Conservation (phyloP, 2,888 invertebrate species). For the Sminthurides aquaticus region DNA sequence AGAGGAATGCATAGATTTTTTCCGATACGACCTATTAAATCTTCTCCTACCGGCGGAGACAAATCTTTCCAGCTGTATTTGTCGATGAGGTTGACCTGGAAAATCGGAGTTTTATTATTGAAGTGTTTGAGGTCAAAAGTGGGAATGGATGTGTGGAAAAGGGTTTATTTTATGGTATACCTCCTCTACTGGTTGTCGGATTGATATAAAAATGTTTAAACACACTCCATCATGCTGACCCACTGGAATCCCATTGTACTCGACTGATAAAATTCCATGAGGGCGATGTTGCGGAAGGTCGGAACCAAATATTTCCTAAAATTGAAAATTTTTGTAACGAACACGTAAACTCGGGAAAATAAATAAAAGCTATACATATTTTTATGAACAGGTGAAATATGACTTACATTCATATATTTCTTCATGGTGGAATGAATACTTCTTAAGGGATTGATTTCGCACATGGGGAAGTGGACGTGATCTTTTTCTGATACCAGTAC, state of each 20-base stretch:
- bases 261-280: constrained; percentile 62
- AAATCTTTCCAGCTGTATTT: constrained; percentile 86
- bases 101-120: not conserved
- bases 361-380: no score
- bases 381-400: no score
- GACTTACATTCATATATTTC: constrained; percentile 72
- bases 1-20: constrained; percentile 72
- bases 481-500: constrained; percentile 79
- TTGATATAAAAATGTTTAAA: constrained; percentile 71
- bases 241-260: constrained; percentile 44
- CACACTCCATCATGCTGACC: constrained; percentile 65
- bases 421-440: constrained; percentile 78
- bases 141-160: no score
- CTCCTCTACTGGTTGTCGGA: constrained; percentile 75
- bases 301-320: constrained; percentile 75
- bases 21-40: constrained; percentile 60
- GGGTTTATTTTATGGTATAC: constrained; percentile 16
- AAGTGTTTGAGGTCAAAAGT: not conserved
- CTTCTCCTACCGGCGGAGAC: constrained; percentile 60
- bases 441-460: constrained; percentile 77
- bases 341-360: constrained; percentile 6
- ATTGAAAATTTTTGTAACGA: constrained; percentile 18
- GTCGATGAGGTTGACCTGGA: constrained; percentile 65
- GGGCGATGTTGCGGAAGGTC: constrained; percentile 78
- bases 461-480: constrained; percentile 73